Percentiles rank a stretch among this genome's conserved stretches.
phyloP scores from a whole-genome alignment of 1,140 invertebrate genomes.

The Vollenhovia emeryi region DNA sequence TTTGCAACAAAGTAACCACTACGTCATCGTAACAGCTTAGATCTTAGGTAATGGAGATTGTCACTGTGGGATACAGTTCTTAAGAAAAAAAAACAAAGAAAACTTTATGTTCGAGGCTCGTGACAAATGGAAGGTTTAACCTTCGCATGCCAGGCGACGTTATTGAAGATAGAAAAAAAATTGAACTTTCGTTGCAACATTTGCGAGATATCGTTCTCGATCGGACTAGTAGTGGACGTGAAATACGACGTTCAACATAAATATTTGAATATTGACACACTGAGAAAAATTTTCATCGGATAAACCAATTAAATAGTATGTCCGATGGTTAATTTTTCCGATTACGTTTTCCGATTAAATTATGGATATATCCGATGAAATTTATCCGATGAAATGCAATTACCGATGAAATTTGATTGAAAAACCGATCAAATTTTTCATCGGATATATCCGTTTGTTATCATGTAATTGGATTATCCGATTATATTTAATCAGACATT shows the following conservation, averaged over 20 bases:
- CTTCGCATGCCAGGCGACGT: constrained; percentile 52
- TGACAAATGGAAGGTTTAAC: constrained; percentile 29
- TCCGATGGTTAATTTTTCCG: too few species aligned
- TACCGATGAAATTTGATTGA: too few species aligned
- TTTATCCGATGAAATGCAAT: too few species aligned
- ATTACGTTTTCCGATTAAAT: too few species aligned
- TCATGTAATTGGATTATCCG: too few species aligned
- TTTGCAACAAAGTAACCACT: background rate
- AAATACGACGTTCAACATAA: background rate
- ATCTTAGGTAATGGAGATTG: background rate
- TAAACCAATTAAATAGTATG: too few species aligned
- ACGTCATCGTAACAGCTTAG: background rate
- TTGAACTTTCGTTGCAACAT: constrained; percentile 1
- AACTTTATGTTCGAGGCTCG: background rate
- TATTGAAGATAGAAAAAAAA: constrained; percentile 15
- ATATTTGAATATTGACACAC: background rate
- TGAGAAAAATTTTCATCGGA: too few species aligned
- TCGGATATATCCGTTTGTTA: too few species aligned
- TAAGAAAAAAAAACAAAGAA: background rate
- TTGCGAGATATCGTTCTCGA: background rate
- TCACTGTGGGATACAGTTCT: constrained; percentile 6
- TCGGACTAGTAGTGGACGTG: background rate
- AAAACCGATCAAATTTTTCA: too few species aligned
- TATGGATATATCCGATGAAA: too few species aligned
- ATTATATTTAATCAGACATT: too few species aligned